These are phyloP conservation scores for Xyrauchen texanus DNA, from an alignment of 2,113 vertebrate species.

Conservation along the genomic window DNA sequence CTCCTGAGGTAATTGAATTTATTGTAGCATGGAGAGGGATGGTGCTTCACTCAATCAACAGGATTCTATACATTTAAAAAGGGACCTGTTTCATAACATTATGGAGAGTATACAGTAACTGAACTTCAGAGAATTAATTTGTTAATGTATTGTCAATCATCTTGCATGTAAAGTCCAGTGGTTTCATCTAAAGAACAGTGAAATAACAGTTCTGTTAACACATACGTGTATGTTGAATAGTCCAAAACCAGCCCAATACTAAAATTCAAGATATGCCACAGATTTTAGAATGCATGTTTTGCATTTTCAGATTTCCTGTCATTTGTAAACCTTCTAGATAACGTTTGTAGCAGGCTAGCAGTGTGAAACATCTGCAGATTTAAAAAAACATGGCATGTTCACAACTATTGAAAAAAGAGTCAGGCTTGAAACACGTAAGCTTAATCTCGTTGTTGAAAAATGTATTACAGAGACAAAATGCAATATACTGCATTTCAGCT, in stretches of 20 bases:
- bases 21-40: too few species aligned
- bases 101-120: too few species aligned
- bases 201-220: neutral
- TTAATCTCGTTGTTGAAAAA: too few species aligned
- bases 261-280: neutral
- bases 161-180: neutral
- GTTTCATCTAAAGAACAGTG: neutral
- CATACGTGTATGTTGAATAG: neutral
- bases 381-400: neutral
- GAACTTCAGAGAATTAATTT: too few species aligned
- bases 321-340: neutral
- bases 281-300: neutral
- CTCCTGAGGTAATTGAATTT: neutral
- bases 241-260: neutral
- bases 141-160: neutral
- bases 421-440: too few species aligned
- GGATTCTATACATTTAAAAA: too few species aligned
- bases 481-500: neutral
- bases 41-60: too few species aligned
- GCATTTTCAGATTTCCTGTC: neutral
- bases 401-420: too few species aligned
- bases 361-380: neutral
- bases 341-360: neutral
- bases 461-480: neutral
- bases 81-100: too few species aligned